Evolutionary conservation across 2,888 invertebrate species (phyloP).

Genomic region (Odontocolon sp.): DNA sequence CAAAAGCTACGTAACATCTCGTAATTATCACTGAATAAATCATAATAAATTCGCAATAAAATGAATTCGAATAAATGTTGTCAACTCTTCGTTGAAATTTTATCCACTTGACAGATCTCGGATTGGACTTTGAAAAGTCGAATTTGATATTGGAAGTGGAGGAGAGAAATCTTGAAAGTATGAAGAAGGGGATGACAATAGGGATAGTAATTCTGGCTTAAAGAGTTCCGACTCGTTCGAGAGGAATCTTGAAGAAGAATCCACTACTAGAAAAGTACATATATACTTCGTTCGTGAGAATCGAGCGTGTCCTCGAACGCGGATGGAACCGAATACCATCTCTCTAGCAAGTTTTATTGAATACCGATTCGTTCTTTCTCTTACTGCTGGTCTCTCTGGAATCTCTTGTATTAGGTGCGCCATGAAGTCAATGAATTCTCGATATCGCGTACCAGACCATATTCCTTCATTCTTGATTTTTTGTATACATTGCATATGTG

Average conservation of each 20-base stretch:
- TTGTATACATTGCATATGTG: not conserved
- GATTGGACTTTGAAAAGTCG: no score
- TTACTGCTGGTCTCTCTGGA: slow-evolving; percentile 5
- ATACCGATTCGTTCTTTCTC: slow-evolving; percentile 22
- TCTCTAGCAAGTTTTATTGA: slow-evolving; percentile 23
- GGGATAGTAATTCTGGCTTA: not conserved
- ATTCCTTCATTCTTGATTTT: not conserved
- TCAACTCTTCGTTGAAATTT: no score
- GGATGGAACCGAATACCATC: slow-evolving; percentile 1
- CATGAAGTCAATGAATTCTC: slow-evolving; percentile 16
- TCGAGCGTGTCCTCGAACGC: slow-evolving; percentile 14
- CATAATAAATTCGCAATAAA: no score
- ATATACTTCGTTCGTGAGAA: not conserved
- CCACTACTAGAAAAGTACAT: slow-evolving; percentile 24
- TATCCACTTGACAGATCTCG: no score
- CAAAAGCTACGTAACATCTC: no score
- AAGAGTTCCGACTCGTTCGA: slow-evolving; percentile 11
- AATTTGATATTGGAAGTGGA: not conserved
- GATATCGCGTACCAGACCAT: not conserved
- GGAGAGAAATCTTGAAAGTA: not conserved
- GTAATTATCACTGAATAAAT: no score
- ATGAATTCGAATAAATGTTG: no score
- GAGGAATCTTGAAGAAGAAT: slow-evolving; percentile 27
- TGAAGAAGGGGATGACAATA: not conserved
- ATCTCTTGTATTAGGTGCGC: slow-evolving; percentile 24